phyloP scores from a whole-genome alignment of 1,140 invertebrate genomes.

The Penaeus chinensis region DNA sequence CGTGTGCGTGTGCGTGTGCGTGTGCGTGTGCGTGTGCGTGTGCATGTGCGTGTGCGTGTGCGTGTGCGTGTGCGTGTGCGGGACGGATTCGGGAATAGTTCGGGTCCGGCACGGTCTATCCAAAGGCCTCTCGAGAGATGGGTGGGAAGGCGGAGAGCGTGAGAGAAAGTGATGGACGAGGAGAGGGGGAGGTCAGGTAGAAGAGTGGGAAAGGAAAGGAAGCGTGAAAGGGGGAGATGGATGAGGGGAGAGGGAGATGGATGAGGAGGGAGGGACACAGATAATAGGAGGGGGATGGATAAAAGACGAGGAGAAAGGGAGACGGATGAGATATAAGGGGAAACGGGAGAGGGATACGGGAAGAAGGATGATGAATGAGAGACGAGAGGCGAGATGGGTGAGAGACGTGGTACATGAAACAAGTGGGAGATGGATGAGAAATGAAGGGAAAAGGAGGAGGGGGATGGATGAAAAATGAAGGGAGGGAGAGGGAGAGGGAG shows the following conservation, averaged over 20 bases:
- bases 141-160: no score
- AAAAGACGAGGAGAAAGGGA: no score
- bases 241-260: not conserved
- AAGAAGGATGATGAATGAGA: not conserved
- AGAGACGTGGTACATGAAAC: not conserved
- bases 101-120: no score
- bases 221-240: not conserved
- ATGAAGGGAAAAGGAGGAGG: not conserved
- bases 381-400: conserved; percentile 16
- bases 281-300: not conserved
- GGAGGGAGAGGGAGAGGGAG: not conserved
- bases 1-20: no score
- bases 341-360: not conserved
- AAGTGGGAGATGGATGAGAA: not conserved
- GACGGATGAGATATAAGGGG: not conserved
- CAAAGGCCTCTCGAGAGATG: no score
- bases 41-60: no score
- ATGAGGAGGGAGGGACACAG: not conserved
- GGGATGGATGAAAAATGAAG: not conserved
- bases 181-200: not conserved
- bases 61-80: no score
- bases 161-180: not conserved
- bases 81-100: no score
- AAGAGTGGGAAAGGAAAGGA: not conserved
- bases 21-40: no score